Base-by-base conservation (phyloP, 2,888 invertebrate genomes). In the Brachyptera risi region DNA sequence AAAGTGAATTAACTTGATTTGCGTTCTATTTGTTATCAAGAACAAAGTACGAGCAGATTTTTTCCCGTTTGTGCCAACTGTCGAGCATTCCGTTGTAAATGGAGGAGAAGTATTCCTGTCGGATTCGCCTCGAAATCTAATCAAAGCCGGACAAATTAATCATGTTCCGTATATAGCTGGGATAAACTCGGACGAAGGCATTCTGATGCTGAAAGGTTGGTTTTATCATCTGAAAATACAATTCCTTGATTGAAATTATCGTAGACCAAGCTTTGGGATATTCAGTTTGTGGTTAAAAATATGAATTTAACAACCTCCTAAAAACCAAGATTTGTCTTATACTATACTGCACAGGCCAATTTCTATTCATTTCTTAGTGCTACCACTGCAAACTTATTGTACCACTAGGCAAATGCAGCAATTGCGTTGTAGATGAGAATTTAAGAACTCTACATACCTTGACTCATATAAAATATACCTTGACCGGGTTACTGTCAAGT, bases 81-180 rank as follows among this genome's bases (percentile, higher is more conserved):
- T 56, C 2, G 66, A 66, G 44, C 56, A 63, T 19, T 37, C 35
- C 11, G 42, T 42, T 17, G 27, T 19, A 1, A 24, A 35, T 24
- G 40, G 56, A 2, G 58, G 57, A 23, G 58, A 37, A 21, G 49
- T 61, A 23, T 64, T 65, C 35, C 26, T 66, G 7, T 15, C 58
- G 0, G 60, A 58, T 15, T 19, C 44, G 11, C 67, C 67, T 19
- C 49, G 19, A 9, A 24, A 47, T 1, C 40, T 63, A 1, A 63
- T 65, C 61, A 23, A 37, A 23, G 40, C 35, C 19, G 65, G 66
- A 0, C 37, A 59, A 7, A 59, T 65, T 24, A 49, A 62, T 17
- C 57, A 51, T 26, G 60, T 67, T 23, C 66, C 67, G 17, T 63
- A 59, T n/a, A 66, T 67, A 23, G 61, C 61, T 4, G 66, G 67